Evolutionary conservation across 2,797 vertebrate species (phyloP).

Genomic region (Tympanoctomys barrerae): DNA sequence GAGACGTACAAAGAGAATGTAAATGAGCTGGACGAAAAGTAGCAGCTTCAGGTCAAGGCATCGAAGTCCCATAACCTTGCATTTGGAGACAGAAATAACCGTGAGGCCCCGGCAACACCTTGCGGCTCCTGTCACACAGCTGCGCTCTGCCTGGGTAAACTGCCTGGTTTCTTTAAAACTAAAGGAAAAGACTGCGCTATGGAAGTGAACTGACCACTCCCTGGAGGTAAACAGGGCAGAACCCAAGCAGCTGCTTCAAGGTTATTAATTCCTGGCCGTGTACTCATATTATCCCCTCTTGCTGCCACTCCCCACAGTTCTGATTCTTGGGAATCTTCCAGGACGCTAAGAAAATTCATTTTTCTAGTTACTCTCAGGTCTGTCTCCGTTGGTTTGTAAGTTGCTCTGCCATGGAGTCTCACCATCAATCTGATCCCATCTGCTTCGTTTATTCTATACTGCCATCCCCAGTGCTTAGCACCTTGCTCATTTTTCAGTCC

Average conservation of each 20-base stretch:
- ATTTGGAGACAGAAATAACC: not conserved
- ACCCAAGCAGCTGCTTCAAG: not conserved
- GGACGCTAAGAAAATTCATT: conserved; percentile 56
- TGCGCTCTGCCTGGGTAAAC: not conserved
- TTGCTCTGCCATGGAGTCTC: not conserved
- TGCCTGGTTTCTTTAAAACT: not conserved
- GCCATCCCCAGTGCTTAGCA: not conserved
- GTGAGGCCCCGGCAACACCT: not conserved
- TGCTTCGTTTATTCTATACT: not conserved
- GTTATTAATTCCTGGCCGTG: not conserved
- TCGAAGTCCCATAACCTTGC: not conserved
- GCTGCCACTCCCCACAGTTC: conserved; percentile 40
- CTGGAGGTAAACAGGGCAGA: not conserved
- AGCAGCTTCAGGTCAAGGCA: not conserved
- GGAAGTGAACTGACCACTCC: not conserved
- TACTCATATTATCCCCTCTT: not conserved
- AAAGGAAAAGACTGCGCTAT: not conserved
- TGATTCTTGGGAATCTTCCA: conserved; percentile 56
- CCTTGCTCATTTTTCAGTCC: conserved; percentile 41
- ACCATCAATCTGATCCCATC: conserved; percentile 34
- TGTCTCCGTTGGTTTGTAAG: not conserved
- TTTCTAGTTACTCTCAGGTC: not conserved
- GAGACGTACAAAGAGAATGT: not conserved
- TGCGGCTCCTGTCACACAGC: not conserved
- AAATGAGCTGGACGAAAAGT: not conserved